Evolutionary conservation across 2,113 vertebrate species (phyloP), one percentile per base, ranked within the genome.

Genomic region (Erpornis zantholeuca): DNA sequence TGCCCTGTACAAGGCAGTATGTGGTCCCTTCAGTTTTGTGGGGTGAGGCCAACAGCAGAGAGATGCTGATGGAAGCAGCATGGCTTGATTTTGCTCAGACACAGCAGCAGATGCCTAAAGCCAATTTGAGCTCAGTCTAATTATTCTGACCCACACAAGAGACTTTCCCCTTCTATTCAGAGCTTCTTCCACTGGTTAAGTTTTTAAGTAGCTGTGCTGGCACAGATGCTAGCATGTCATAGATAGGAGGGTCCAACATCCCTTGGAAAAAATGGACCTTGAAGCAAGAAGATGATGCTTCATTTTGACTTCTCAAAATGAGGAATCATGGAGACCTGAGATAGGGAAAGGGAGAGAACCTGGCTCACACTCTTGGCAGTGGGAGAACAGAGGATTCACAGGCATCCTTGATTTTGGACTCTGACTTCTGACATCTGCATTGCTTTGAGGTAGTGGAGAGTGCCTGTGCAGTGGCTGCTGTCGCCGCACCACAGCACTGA

Each of bases 61-160:
- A 95, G 84, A 86, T 96, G 96, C 96, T 96, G 96, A 95, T 92
- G 90, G 86, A 94, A 93, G 95, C 94, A 95, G 90, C 88, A 35
- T 72, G 93, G 71, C 92, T 96, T 90, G 94, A 63, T 95, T 96
- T 88, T 85, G 92, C 92, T 96, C 82, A 78, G 91, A 95, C 85
- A 89, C 94, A 81, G 90, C 65, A 90, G 96, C 90, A 96, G 94
- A 90, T 94, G 92, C 92, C 88, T 88, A 88, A 92, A 92, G 88
- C 86, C 53, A 49, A 35, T 79, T 47, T 59, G 64, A 92, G 82
- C 93, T 77, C 96, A 71, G 96, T 47, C 82, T 92, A 94, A 94
- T 95, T 96, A 96, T 86, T 81, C 86, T 86, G 92, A 76, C 65
- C 90, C 77, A 64, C 81, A 94, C 81, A 29, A 49, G 94, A 93